phyloP scores from a whole-genome alignment of 2,888 invertebrate species.

The Anthoptus insignis region DNA sequence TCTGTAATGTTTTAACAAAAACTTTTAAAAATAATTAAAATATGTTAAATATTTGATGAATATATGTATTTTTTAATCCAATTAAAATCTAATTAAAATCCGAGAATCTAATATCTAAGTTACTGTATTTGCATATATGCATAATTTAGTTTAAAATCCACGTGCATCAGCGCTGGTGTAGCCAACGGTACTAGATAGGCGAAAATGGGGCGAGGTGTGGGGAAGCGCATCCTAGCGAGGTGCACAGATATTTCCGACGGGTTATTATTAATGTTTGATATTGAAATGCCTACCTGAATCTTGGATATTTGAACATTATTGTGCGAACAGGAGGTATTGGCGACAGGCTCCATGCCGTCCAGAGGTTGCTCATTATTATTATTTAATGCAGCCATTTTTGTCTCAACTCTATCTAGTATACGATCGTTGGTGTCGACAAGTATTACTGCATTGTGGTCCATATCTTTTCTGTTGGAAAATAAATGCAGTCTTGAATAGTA shows the following conservation, averaged over 20 bases:
- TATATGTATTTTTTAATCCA: no score
- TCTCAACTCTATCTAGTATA: constrained; percentile 93
- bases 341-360: neutral
- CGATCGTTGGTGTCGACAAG: constrained; percentile 94
- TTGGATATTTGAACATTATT: constrained; percentile 65
- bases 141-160: no score
- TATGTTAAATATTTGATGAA: neutral
- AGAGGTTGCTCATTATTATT: constrained; percentile 33
- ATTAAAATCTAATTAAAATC: no score
- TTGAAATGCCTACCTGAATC: constrained; percentile 60
- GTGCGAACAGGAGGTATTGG: constrained; percentile 57
- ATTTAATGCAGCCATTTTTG: constrained; percentile 89
- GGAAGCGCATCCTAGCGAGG: neutral
- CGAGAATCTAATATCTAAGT: no score
- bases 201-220: no score
- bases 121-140: no score
- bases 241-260: no score
- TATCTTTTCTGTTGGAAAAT: constrained; percentile 57
- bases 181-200: no score
- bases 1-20: constrained; percentile 51
- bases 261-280: neutral
- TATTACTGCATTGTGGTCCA: constrained; percentile 86
- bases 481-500: constrained; percentile 17
- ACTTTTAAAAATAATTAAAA: neutral
- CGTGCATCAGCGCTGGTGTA: no score